Conservation (phyloP, 2,797 vertebrate species). For the Austrolebias charrua region DNA sequence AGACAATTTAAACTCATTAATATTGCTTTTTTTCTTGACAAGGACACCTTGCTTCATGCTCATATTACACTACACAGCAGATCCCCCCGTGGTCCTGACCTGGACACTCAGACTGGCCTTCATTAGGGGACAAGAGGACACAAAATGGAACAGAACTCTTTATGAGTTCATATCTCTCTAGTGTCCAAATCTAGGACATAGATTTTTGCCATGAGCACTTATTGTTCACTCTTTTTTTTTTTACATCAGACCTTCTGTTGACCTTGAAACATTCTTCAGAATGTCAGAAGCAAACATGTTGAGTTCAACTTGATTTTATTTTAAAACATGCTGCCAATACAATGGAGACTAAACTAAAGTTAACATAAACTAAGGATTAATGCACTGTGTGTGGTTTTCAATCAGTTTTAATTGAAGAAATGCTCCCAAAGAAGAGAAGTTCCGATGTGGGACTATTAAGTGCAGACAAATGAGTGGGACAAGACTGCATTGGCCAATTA, state of each 20-base stretch:
- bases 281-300: slow-evolving; percentile 23
- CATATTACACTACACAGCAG: slow-evolving; percentile 7
- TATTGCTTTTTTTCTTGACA: too few relatives aligned
- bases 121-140: slow-evolving; percentile 49
- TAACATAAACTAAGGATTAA: slow-evolving; percentile 10
- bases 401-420: slow-evolving; percentile 28
- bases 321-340: neutral
- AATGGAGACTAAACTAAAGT: slow-evolving; percentile 7
- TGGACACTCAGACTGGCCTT: slow-evolving; percentile 47
- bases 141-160: slow-evolving; percentile 25
- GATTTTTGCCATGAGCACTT: slow-evolving; percentile 45
- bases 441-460: slow-evolving; percentile 36
- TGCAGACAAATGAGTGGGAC: slow-evolving; percentile 34
- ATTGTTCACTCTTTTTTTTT: slow-evolving; percentile 44
- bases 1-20: too few relatives aligned
- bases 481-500: slow-evolving; percentile 47
- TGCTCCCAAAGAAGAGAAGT: slow-evolving; percentile 34
- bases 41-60: neutral
- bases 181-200: slow-evolving; percentile 52
- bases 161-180: slow-evolving; percentile 21
- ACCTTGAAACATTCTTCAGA: slow-evolving; percentile 61
- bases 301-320: slow-evolving; percentile 23
- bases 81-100: slow-evolving; percentile 29
- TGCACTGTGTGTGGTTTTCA: slow-evolving; percentile 32
- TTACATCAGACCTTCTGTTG: slow-evolving; percentile 26